Percentiles rank a stretch among this genome's conserved stretches.
These are phyloP conservation scores for Callyntrura guangdongensis DNA, from an alignment of 2,888 invertebrate genomes.

Conservation along the genomic window DNA sequence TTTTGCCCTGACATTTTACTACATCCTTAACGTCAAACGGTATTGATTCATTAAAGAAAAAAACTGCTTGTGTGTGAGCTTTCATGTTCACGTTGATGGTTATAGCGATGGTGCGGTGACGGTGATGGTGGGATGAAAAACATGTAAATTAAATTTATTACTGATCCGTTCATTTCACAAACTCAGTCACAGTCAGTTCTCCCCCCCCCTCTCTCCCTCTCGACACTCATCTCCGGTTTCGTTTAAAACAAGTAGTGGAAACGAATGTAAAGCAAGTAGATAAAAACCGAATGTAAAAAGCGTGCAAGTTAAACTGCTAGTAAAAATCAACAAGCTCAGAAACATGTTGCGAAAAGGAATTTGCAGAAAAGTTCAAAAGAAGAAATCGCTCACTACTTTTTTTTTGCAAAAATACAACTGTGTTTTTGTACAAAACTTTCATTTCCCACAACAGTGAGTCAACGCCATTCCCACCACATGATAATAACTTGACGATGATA, in stretches of 20 bases:
- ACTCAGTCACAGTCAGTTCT: neutral
- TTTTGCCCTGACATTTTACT: conserved; percentile 54
- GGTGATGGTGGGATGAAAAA: neutral
- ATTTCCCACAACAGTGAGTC: conserved; percentile 45
- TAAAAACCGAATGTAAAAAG: neutral
- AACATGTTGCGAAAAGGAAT: neutral
- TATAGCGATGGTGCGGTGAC: too few species aligned
- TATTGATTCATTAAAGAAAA: conserved; percentile 62
- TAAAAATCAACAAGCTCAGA: neutral
- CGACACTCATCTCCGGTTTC: too few species aligned
- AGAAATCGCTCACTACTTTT: neutral
- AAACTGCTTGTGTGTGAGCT: conserved; percentile 8
- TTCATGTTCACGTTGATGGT: neutral
- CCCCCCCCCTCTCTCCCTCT: too few species aligned
- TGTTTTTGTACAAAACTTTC: conserved; percentile 47
- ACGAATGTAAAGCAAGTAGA: neutral
- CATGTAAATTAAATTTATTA: conserved; percentile 10
- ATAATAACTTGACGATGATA: conserved; percentile 7
- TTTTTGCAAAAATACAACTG: conserved; percentile 59
- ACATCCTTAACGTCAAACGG: conserved; percentile 60
- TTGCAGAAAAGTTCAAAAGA: neutral
- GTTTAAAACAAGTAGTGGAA: neutral
- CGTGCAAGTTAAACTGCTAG: neutral
- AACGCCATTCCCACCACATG: conserved; percentile 53
- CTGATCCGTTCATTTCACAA: neutral